Conservation (phyloP, 1,140 invertebrate genomes). For the Xylocopa sonorina region DNA sequence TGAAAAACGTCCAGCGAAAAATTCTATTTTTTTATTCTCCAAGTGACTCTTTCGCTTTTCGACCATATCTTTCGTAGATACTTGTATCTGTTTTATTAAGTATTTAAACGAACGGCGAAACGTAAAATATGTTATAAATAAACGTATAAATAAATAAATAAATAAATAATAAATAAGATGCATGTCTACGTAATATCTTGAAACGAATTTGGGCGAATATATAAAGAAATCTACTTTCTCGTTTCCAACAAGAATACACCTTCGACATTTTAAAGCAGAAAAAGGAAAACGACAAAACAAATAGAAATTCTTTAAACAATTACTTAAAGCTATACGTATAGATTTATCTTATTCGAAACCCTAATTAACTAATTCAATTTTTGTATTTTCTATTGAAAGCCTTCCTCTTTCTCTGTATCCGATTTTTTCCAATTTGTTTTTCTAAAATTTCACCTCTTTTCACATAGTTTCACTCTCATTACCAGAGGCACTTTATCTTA, state of each 20-base stretch:
- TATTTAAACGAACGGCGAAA: conserved; percentile 42
- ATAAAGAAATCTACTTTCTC: not conserved
- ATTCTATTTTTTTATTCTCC: conserved; percentile 23
- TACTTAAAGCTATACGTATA: not conserved
- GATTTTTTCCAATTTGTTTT: not conserved
- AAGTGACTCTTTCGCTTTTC: not conserved
- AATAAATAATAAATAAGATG: conserved; percentile 65
- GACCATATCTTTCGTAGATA: conserved; percentile 34
- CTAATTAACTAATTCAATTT: not conserved
- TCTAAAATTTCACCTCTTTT: not conserved
- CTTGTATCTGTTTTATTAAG: conserved; percentile 40
- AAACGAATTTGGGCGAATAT: conserved; percentile 25
- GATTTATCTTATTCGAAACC: not conserved
- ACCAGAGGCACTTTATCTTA: too few species aligned
- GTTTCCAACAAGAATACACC: not conserved
- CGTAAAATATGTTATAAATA: conserved; percentile 58
- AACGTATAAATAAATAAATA: conserved; percentile 57
- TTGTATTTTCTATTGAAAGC: not conserved
- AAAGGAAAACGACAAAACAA: not conserved
- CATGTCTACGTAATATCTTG: conserved; percentile 49
- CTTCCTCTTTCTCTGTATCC: not conserved
- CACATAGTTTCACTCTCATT: too few species aligned
- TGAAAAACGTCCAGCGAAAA: conserved; percentile 33
- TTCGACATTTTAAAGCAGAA: not conserved
- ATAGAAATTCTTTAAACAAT: not conserved